A percentile compares a stretch with the other conserved stretches of the same genome.
Conservation (phyloP, 2,888 invertebrate genomes). For the Hemithea aestivaria region DNA sequence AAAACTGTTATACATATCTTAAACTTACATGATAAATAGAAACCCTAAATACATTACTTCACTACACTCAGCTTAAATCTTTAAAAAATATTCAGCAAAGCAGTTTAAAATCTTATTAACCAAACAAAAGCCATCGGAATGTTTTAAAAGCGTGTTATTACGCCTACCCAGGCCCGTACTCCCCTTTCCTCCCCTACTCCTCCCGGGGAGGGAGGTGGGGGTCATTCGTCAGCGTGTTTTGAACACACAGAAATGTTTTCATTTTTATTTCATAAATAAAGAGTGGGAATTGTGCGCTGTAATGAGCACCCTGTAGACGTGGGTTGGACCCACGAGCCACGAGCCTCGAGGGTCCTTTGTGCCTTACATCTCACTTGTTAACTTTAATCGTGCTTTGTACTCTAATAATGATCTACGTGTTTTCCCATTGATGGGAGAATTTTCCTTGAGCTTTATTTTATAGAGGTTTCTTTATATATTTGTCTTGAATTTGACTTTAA, state of each 20-base stretch:
- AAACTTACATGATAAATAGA: too few species aligned
- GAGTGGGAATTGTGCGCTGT: conserved; percentile 58
- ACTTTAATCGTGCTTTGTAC: conserved; percentile 11
- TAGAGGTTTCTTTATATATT: too few species aligned
- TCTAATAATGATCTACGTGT: conserved; percentile 8
- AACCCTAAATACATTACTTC: too few species aligned
- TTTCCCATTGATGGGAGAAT: too few species aligned
- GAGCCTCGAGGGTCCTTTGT: conserved; percentile 1
- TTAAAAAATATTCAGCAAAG: too few species aligned
- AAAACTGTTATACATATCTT: too few species aligned
- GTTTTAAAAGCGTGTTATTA: conserved; percentile 37
- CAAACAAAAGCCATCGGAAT: conserved; percentile 11
- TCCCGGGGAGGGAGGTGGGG: conserved; percentile 19
- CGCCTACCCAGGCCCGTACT: conserved; percentile 23
- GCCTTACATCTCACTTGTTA: conserved; percentile 9
- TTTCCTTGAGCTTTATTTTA: too few species aligned
- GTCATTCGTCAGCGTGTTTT: conserved; percentile 68
- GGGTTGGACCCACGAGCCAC: not conserved
- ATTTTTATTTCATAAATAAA: conserved; percentile 77
- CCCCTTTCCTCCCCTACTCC: conserved; percentile 21
- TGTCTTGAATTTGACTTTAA: too few species aligned
- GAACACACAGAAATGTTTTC: conserved; percentile 73
- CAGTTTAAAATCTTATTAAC: not conserved
- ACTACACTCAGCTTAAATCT: too few species aligned
- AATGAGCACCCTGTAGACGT: conserved; percentile 43